phyloP scores from a whole-genome alignment of 2,888 invertebrate species.

The Pristionchus entomophagus region DNA sequence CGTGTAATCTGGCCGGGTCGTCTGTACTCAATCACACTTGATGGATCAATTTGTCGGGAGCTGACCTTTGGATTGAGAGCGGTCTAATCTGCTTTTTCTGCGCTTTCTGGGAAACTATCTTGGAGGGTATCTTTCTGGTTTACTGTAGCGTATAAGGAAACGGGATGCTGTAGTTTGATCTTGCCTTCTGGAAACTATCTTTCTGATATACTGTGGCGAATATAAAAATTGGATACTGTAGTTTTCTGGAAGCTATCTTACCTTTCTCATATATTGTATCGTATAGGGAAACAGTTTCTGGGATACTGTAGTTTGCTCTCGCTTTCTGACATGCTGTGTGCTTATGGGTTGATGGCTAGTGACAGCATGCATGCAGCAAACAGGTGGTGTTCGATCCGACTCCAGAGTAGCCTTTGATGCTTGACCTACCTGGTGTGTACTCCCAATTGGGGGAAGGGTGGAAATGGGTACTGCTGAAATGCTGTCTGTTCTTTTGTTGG shows the following conservation, averaged over 20 bases:
- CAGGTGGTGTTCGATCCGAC: neutral
- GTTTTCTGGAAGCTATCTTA: no score
- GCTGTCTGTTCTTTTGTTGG: neutral
- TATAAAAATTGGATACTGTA: no score
- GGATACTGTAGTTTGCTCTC: neutral
- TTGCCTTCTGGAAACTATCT: no score
- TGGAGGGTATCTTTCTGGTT: neutral
- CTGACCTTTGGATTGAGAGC: neutral
- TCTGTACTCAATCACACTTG: constrained; percentile 40
- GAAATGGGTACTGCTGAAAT: constrained; percentile 9
- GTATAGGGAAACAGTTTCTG: neutral
- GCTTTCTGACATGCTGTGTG: no score
- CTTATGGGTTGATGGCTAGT: neutral
- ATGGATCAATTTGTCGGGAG: neutral
- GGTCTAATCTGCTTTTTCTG: constrained; percentile 30
- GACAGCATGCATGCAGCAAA: neutral
- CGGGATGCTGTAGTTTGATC: no score
- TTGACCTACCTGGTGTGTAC: constrained; percentile 24
- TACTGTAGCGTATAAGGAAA: no score
- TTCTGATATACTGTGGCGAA: no score
- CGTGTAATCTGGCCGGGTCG: constrained; percentile 13
- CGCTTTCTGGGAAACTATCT: neutral
- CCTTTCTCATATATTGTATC: no score
- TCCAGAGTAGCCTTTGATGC: neutral
- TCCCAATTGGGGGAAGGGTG: neutral